Evolutionary conservation across 2,113 vertebrate genomes (phyloP).

Genomic region (Microcebus lehilahytsara): DNA sequence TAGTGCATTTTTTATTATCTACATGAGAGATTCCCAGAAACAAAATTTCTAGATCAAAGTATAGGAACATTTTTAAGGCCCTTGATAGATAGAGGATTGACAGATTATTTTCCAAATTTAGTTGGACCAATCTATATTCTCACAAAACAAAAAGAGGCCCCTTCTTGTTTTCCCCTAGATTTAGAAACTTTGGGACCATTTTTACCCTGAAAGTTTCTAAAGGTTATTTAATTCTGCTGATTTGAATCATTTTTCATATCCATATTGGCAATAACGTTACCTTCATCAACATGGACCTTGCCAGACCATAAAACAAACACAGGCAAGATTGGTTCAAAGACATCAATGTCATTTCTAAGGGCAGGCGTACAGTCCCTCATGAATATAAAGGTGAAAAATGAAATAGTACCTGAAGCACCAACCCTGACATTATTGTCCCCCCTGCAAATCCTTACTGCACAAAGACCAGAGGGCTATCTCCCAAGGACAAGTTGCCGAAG

Average conservation of each 20-base stretch:
- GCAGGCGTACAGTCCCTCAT: not conserved
- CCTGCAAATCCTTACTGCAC: not conserved
- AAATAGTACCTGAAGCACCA: not conserved
- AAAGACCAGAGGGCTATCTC: not conserved
- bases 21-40: not conserved
- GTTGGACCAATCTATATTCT: not conserved
- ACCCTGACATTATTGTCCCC: not conserved
- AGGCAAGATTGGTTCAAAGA: not conserved
- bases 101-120: not conserved
- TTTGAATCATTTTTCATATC: not conserved
- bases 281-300: not conserved
- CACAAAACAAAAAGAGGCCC: not conserved
- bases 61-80: not conserved
- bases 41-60: conserved; percentile 10
- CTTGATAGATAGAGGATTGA: not conserved
- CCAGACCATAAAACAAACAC: not conserved
- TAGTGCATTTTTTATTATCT: not conserved
- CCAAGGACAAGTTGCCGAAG: not conserved
- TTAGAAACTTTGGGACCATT: not conserved
- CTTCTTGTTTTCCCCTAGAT: not conserved
- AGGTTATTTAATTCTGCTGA: conserved; percentile 24
- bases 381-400: not conserved
- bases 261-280: not conserved
- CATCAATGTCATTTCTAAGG: not conserved
- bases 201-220: not conserved